Evolutionary conservation across 2,888 invertebrate genomes (phyloP), one percentile per base, ranked within the genome.

Genomic region (Drosophila rellima): DNA sequence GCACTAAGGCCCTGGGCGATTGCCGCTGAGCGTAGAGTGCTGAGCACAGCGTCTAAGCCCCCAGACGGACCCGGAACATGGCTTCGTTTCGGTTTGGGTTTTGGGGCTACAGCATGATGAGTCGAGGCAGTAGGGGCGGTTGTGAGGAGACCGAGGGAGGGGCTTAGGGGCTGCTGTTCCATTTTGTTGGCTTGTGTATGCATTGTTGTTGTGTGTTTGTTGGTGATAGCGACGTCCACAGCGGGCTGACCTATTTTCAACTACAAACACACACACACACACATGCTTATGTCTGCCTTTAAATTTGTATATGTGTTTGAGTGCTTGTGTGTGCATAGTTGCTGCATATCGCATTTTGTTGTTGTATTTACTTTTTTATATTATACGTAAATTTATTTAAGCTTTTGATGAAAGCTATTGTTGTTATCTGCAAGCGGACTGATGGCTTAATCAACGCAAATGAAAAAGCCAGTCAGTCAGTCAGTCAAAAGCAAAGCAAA

Each of bases 381-480:
- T 10, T 54, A 29, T 26, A 18, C 10, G 17, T 45, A 26, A 50
- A 48, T 56, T 44, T 50, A 40, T 63, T 54, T 51, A 54, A 47
- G 55, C 47, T 56, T 74, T 74, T 71, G 62, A 82, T 76, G 59
- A 71, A 79, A 79, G 64, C 75, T 80, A 72, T 75, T 79, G 79
- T 78, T 82, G 76, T 59, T 80, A 78, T 78, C 78, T 73, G 60
- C 33, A 17, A 54, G 42, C 54, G 51, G 35, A 50, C 51, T 52
- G 62, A 45, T 52, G 60, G 74, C 74, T 78, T 84, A 75, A 84
- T 84, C 79, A 74, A 81, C 74, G 68, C 72, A 82, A 81, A 78
- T 84, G 82, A 81, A 70, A 50, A 81, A 74, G 48, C 60, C 70
- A 61, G 33, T 31, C 56, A 52, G 51, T 51, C 44, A 59, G 26